Evolutionary conservation across 2,888 invertebrate genomes (phyloP), one percentile per base, ranked within the genome.

Genomic region (Philopedon plagiatum): DNA sequence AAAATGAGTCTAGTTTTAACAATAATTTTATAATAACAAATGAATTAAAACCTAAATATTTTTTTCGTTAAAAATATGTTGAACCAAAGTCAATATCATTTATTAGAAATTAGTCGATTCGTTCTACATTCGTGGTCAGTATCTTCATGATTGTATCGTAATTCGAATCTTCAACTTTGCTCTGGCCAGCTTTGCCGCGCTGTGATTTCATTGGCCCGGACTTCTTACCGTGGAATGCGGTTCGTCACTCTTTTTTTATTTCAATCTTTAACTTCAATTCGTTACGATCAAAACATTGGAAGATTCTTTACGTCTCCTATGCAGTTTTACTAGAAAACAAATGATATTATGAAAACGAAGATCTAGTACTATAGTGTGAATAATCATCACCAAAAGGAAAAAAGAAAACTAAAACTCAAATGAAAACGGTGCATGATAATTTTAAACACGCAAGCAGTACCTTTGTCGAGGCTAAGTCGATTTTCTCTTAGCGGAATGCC

Each of bases 401-500:
- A 54, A 61, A 18, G 51, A 60, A 65, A 66, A 71, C 23, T 37
- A 51, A 51, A 65, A 41, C 34, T 54, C 37, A 71, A 73, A 65
- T 57, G 58, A 70, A 70, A 71, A 65, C 67, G 63, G 60, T 63
- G 71, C 70, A 74, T 67, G 58, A 74, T 74, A 67, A 61, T 68
- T 71, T 63, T 46, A 67, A 71, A 49, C 72, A 69, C 74, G 74
- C 68, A 71, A 74, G 46, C 46, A 62, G 71, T 67, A 75, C 79
- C 74, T 72, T 44, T 57, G 46, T 66, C 69, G 81, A 80, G 80
- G 76, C 80, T 81, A 80, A 74, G 77, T 77, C 73, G 82, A 81
- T 84, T 85, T 86, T 85, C 85, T 83, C 84, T 82, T 81, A 76
- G 78, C 79, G 85, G 85, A 85, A 85, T 85, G 84, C 83, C 81